Evolutionary conservation across 2,888 invertebrate genomes (phyloP).

Genomic region (Exocentrus adspersus): DNA sequence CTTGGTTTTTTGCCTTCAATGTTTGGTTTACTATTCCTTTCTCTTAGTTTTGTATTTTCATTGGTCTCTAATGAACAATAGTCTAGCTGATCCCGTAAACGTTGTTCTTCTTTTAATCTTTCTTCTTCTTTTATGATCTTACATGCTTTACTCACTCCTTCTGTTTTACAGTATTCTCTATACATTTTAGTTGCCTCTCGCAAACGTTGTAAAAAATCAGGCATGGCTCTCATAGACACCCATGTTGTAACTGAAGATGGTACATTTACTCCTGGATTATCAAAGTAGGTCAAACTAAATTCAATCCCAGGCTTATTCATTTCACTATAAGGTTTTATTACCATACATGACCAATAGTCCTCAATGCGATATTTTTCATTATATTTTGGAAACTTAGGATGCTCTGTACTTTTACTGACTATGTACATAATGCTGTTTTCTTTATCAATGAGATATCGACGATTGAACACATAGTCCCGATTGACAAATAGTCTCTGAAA

Average conservation of each 20-base stretch:
- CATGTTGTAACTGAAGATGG: constrained; percentile 78
- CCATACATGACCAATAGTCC: constrained; percentile 89
- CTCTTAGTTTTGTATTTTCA: constrained; percentile 50
- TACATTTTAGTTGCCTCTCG: constrained; percentile 75
- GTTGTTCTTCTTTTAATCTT: constrained; percentile 37
- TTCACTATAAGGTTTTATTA: constrained; percentile 76
- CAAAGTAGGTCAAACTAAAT: constrained; percentile 87
- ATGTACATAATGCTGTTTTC: constrained; percentile 70
- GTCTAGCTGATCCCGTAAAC: constrained; percentile 44
- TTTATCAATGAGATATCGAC: constrained; percentile 72
- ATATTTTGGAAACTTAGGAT: constrained; percentile 75
- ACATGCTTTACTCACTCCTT: constrained; percentile 49
- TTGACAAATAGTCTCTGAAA: constrained; percentile 82
- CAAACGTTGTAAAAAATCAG: constrained; percentile 78
- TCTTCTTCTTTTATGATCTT: constrained; percentile 41
- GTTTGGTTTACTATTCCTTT: constrained; percentile 4
- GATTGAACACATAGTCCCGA: constrained; percentile 86
- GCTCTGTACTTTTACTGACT: constrained; percentile 75
- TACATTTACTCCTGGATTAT: constrained; percentile 84
- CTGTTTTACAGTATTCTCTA: constrained; percentile 63
- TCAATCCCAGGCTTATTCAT: constrained; percentile 76
- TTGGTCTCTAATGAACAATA: constrained; percentile 42
- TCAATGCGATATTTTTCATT: constrained; percentile 77
- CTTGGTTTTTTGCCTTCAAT: constrained; percentile 14
- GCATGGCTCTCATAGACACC: constrained; percentile 80